Evolutionary conservation across 2,113 vertebrate species (phyloP).

Genomic region (Speoplatyrhinus poulsoni): DNA sequence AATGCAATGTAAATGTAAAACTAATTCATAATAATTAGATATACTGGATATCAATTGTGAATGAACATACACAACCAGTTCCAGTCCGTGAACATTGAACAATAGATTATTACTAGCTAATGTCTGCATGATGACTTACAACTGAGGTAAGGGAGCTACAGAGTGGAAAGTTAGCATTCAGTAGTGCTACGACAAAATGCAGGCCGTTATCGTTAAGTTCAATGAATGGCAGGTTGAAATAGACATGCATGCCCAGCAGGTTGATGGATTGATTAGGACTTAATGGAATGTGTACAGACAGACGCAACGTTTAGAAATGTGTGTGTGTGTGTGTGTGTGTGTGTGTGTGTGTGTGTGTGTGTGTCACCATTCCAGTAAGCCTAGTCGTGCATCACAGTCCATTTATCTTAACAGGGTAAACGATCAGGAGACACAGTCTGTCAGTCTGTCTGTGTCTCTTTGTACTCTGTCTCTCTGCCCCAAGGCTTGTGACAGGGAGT

Average conservation of each 20-base stretch:
- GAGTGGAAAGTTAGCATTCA: not conserved
- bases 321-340: slow-evolving; percentile 30
- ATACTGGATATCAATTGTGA: too few species aligned
- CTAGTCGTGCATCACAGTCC: slow-evolving; percentile 45
- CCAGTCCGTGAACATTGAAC: too few species aligned
- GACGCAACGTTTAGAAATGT: slow-evolving; percentile 15
- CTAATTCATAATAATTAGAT: too few species aligned
- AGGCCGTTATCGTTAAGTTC: not conserved
- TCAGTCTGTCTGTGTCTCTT: slow-evolving; percentile 41
- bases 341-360: slow-evolving; percentile 5
- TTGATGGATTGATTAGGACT: slow-evolving; percentile 51
- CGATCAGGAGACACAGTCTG: slow-evolving; percentile 59
- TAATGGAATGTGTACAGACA: slow-evolving; percentile 12
- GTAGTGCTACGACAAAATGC: slow-evolving; percentile 18
- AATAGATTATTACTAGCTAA: too few species aligned
- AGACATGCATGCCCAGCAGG: slow-evolving; percentile 29
- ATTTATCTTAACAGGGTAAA: slow-evolving; percentile 62
- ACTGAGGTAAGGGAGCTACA: too few species aligned
- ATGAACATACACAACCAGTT: too few species aligned
- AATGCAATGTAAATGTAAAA: too few species aligned
- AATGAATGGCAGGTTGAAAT: slow-evolving; percentile 20
- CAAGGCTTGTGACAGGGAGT: slow-evolving; percentile 39
- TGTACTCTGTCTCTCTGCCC: slow-evolving; percentile 32
- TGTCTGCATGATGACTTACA: too few species aligned
- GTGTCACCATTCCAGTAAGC: slow-evolving; percentile 36